These are phyloP conservation scores for Phallusia fumigata DNA, from an alignment of 23 tunicate genomes.

Conservation along the genomic window DNA sequence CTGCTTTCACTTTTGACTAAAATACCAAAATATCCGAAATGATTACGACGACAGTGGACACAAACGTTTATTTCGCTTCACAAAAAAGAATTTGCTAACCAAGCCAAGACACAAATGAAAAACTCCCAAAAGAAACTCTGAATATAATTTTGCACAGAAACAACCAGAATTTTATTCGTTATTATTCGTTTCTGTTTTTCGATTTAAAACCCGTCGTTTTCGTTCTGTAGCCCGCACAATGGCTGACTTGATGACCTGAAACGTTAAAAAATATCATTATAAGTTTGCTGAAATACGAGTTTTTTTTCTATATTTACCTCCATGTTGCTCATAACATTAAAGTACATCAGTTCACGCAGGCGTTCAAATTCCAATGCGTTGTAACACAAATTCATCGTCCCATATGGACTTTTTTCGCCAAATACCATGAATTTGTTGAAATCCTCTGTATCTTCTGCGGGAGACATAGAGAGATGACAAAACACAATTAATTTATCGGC, in stretches of 20 bases:
- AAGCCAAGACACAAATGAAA: too few species aligned
- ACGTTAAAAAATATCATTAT: background rate
- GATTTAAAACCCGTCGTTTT: background rate
- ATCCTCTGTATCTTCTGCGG: background rate
- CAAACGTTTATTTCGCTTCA: too few species aligned
- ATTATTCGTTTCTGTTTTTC: background rate
- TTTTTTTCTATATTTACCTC: background rate
- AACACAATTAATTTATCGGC: too few species aligned
- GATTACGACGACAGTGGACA: too few species aligned
- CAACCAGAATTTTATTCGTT: background rate
- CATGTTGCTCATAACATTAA: background rate
- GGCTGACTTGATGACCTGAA: background rate
- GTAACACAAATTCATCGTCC: background rate
- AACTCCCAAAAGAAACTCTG: too few species aligned
- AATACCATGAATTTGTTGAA: background rate
- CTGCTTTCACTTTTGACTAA: too few species aligned
- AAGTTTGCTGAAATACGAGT: background rate
- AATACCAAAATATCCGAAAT: too few species aligned
- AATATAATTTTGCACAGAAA: background rate
- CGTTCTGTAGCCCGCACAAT: background rate
- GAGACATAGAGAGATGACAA: too few species aligned
- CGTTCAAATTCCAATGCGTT: background rate
- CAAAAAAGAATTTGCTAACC: too few species aligned
- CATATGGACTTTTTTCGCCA: background rate
- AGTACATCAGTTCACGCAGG: constrained; percentile 1